Evolutionary conservation across 2,888 invertebrate genomes (phyloP), one percentile per base, ranked within the genome.

Genomic region (Chironomus tentans): DNA sequence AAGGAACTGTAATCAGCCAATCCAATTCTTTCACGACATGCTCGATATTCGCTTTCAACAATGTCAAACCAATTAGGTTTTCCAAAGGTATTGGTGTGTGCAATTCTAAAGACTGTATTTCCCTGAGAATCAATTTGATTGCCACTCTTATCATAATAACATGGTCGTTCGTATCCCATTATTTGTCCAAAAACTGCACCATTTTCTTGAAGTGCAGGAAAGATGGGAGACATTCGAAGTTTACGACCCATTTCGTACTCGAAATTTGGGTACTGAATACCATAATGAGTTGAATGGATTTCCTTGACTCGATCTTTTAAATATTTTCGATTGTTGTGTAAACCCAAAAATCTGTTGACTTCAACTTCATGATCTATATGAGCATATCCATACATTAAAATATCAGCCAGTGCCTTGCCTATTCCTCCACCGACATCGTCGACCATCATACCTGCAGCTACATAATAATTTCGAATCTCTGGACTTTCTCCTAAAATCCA

Each of bases 101-200:
- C 92, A 78, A 92, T 90, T 80, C 90, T 88, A 81, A 83, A 84
- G 38, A 80, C 81, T 0, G 82, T 81, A 70, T 82, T 77, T 0
- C 83, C 83, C 69, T 80, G 81, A 77, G 84, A 83, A 79, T 82
- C 82, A 81, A 78, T 50, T 62, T 22, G 28, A 76, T 77, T 13
- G 18, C 18, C 65, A 47, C 28, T 82, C 28, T 85, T 84, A 80
- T 94, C 91, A 82, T 97, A 98, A 90, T 94, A 98, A 48, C 93
- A 89, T 0, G 98, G 97, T 78, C 98, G 86, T 83, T 98, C 98
- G 82, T 98, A 98, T 0, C 98, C 98, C 96, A 98, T 98, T 38
- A 95, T 94, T 83, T 98, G 97, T 0, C 96, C 95, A 82, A 98
- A 98, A 5, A 96, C 92, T 0, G 96, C 98, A 0, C 97, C 97